Base-by-base conservation (phyloP, 2,888 invertebrate species). In the Agriopis aurantiaria region DNA sequence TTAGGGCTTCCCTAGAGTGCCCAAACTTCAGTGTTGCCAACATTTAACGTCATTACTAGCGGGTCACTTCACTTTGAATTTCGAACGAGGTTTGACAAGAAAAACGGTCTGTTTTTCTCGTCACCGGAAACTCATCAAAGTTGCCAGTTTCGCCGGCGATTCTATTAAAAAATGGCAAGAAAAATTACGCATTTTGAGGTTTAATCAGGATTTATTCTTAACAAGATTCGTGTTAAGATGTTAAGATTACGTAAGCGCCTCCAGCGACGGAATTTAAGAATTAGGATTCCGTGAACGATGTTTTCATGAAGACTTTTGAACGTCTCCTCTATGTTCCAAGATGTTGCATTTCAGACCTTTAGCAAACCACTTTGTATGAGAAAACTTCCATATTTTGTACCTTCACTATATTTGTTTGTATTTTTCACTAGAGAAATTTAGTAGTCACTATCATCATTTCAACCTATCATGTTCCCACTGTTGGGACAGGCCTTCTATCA, bases 41-140 rank as follows among this genome's bases (percentile, higher is more conserved):
- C 65, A 73, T 79, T 75, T 81, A 81, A 79, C 77, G 68, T 72
- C 69, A 79, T 81, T 80, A 80, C 69, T 48, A 12, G 7, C 76
- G 57, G 79, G 80, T 77, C 81, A 79, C 60, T 72, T 74, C 65
- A 67, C 52, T 49, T 58, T 63, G 62, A 58, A 63, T 63, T 58
- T 58, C 17, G 49, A 59, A 66, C 67, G 61, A 67, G 55, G 55
- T 71, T 63, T 61, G 55, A 62, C 62, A 62, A 60, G 55, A 68
- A 59, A 65, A 69, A 65, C 52, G 65, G 52, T 43, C 62, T 65
- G 64, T 64, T 69, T 59, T 56, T 57, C 46, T 46, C 8, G 55
- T 59, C 59, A 43, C 63, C 68, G 49, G 69, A 56, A 69, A 59
- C 64, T 69, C 69, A 65, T 69, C 59, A 65, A 69, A 60, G 64